Conservation (phyloP, 2,888 invertebrate species). For the Didymodactylos carnosus region DNA sequence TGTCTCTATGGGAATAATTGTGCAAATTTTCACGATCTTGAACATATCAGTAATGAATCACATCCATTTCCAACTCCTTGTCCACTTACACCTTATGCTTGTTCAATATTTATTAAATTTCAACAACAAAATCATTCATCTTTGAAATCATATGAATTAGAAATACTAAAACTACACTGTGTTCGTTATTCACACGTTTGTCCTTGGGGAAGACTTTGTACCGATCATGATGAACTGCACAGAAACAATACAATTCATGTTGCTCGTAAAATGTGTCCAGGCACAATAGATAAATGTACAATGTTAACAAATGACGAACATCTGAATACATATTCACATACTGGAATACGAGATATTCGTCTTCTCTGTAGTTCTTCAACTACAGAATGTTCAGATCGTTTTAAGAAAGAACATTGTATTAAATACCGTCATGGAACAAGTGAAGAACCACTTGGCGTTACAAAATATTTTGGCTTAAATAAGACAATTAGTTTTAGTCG, state of each 20-base stretch:
- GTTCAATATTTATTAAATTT: neutral
- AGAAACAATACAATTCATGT: neutral
- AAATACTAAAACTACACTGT: neutral
- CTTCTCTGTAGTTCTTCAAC: neutral
- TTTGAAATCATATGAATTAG: neutral
- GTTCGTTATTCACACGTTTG: neutral
- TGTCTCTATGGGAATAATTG: neutral
- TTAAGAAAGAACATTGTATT: neutral
- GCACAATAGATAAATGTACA: neutral
- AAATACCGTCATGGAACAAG: neutral
- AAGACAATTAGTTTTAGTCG: no score
- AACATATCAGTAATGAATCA: neutral
- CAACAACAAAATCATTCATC: neutral
- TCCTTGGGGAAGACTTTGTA: neutral
- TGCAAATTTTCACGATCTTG: neutral
- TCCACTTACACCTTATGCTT: neutral
- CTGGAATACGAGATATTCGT: neutral
- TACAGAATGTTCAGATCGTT: neutral
- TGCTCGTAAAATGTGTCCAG: neutral
- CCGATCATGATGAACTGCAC: neutral
- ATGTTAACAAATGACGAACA: neutral
- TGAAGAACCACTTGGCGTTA: neutral
- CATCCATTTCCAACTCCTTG: neutral
- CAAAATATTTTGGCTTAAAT: no score
- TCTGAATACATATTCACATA: neutral